Conservation (phyloP, 2,797 vertebrate genomes). For the Apogon talboti region DNA sequence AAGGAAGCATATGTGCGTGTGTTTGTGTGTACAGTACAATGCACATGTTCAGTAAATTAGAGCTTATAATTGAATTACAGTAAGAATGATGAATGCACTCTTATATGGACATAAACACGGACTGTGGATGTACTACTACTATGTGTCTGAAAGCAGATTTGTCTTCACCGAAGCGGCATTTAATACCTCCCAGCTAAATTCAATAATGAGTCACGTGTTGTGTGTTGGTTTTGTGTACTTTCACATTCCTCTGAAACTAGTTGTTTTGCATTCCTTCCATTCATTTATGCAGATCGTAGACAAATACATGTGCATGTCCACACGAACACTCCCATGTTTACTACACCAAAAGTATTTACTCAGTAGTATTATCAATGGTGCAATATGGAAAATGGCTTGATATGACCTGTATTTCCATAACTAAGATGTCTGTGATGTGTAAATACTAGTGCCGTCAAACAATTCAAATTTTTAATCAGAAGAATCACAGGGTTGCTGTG, state of each 20-base stretch:
- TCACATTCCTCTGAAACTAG: constrained; percentile 2
- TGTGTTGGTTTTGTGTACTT: background rate
- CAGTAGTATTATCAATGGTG: too few relatives aligned
- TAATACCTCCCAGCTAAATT: constrained; percentile 19
- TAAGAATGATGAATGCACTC: too few relatives aligned
- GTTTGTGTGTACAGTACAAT: background rate
- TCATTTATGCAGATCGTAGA: background rate
- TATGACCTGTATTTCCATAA: too few relatives aligned
- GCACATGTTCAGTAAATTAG: too few relatives aligned
- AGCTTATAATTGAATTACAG: too few relatives aligned
- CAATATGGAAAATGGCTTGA: too few relatives aligned
- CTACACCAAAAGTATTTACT: background rate
- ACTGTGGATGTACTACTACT: too few relatives aligned
- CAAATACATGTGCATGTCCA: background rate
- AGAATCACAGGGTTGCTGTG: too few relatives aligned
- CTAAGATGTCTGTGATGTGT: too few relatives aligned
- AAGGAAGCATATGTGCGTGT: background rate
- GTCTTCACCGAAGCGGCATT: constrained; percentile 4
- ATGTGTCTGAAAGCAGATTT: background rate
- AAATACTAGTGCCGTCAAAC: too few relatives aligned
- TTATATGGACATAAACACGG: too few relatives aligned
- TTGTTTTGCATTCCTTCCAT: constrained; percentile 7
- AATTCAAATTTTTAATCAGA: too few relatives aligned
- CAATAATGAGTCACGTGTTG: constrained; percentile 1
- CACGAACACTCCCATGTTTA: background rate